These are phyloP conservation scores for Drosophila mettleri DNA, from an alignment of 2,888 invertebrate genomes.

Conservation along the genomic window DNA sequence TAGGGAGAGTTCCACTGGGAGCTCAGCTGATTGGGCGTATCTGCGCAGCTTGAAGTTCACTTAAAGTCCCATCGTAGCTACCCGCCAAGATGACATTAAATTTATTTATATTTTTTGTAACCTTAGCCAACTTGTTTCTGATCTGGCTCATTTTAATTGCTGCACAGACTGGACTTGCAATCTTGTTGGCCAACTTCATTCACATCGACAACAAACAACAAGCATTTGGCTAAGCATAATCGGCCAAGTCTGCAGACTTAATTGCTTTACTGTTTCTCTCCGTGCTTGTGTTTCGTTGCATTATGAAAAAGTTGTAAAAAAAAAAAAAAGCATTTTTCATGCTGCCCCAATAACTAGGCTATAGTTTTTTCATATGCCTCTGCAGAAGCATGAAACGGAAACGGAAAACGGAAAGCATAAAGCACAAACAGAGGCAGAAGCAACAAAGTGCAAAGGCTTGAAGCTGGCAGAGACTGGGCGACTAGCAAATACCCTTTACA, in stretches of 20 bases:
- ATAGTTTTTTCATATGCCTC: conserved; percentile 16
- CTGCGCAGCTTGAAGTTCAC: too few species aligned
- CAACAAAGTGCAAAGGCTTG: conserved; percentile 1
- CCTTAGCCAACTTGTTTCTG: too few species aligned
- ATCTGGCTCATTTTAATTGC: background rate
- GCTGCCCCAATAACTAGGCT: conserved; percentile 41
- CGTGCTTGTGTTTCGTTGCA: conserved; percentile 11
- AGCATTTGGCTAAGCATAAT: conserved; percentile 2
- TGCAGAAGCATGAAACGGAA: conserved; percentile 22
- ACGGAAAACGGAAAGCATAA: conserved; percentile 5
- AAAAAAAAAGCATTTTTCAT: conserved; percentile 23
- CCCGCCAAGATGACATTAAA: too few species aligned
- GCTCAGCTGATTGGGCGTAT: too few species aligned
- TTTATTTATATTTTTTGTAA: background rate
- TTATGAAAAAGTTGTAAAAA: conserved; percentile 37
- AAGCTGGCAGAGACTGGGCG: background rate
- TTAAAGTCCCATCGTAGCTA: too few species aligned
- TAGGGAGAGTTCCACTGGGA: too few species aligned
- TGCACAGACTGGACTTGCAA: background rate
- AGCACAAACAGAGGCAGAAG: conserved; percentile 18
- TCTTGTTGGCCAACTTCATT: background rate
- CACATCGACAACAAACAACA: conserved; percentile 4
- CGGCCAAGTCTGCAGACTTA: conserved; percentile 22
- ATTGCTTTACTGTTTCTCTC: conserved; percentile 32
- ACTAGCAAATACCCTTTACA: conserved; percentile 13